Evolutionary conservation across 2,797 vertebrate species (phyloP), one percentile per base, ranked within the genome.

Genomic region (Philypnodon macrostomus): DNA sequence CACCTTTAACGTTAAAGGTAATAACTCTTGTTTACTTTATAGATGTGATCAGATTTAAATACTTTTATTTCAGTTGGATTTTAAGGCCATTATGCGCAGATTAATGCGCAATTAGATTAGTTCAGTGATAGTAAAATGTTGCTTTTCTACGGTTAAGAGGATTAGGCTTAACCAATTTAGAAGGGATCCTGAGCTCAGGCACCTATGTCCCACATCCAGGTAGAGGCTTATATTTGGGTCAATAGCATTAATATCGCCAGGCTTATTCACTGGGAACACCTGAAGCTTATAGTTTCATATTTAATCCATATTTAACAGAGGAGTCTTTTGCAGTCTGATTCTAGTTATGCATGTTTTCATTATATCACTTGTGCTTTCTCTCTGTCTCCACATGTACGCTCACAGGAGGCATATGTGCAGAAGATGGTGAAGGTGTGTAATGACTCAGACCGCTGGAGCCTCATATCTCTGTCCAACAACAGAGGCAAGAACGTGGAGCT

Each of bases 361-460:
- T n/a, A 11, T 33, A 18, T 23, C 48, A 26, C 50, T 14, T 45
- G 4, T 36, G 13, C 17, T 62, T 9, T 34, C 15, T 38, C 39
- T 53, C 18, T 47, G 21, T 19, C 41, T 5, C 14, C n/a, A 32
- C 49, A 54, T 47, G 26, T 29, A 32, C 53, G 45, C 49, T 27
- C 38, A 10, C 17, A 85, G 95, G 97, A 99, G 70, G 97, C 95
- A 53, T 99, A 99, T 44, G 97, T 99, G 78, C 97, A 99, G 91
- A 99, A 99, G 91, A 98, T 98, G 97, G 97, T 99, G 69, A 98
- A 98, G 88, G 97, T 99, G 73, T 98, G 93, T 78, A 98, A 97
- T 54, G 97, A 99, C 84, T 97, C 94, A 0, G 96, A 99, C 84
- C 94, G 95, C 38, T 99, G 96, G 96, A 99, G 96, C 85, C 96